Conservation (phyloP, 2,797 vertebrate species). For the Gallinago nigripennis region DNA sequence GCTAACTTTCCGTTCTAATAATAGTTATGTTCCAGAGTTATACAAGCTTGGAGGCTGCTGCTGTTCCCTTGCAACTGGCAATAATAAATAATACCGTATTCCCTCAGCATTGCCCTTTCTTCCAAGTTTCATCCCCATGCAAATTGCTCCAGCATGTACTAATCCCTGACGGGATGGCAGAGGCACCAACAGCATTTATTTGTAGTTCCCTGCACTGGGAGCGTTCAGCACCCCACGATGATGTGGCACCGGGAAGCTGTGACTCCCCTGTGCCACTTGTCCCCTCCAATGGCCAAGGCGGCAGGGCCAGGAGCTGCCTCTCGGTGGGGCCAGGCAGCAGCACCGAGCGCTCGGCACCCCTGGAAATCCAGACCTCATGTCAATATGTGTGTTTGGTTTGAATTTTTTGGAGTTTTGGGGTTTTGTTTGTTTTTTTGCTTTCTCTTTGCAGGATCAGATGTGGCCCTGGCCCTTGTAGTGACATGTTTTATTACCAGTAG, state of each 20-base stretch:
- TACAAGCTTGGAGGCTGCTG: constrained; percentile 67
- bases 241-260: neutral
- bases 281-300: rapidly evolving
- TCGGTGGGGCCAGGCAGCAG: neutral
- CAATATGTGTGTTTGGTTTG: neutral
- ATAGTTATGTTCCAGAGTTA: constrained; percentile 64
- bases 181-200: constrained; percentile 31
- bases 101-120: constrained; percentile 38
- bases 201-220: neutral
- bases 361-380: neutral
- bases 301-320: neutral
- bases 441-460: neutral
- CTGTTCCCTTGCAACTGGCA: constrained; percentile 65
- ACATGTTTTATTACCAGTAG: constrained; percentile 54
- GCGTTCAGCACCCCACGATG: neutral
- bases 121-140: constrained; percentile 55
- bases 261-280: neutral
- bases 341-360: neutral
- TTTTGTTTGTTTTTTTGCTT: neutral
- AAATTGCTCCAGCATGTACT: constrained; percentile 63
- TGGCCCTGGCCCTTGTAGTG: constrained; percentile 2
- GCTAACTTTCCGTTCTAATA: constrained; percentile 68
- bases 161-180: constrained; percentile 42
- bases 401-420: neutral
- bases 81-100: constrained; percentile 60